Percentiles rank a stretch among this genome's conserved stretches.
Evolutionary conservation across 2,113 vertebrate genomes (phyloP).

Genomic region (Sebastes schlegelii): DNA sequence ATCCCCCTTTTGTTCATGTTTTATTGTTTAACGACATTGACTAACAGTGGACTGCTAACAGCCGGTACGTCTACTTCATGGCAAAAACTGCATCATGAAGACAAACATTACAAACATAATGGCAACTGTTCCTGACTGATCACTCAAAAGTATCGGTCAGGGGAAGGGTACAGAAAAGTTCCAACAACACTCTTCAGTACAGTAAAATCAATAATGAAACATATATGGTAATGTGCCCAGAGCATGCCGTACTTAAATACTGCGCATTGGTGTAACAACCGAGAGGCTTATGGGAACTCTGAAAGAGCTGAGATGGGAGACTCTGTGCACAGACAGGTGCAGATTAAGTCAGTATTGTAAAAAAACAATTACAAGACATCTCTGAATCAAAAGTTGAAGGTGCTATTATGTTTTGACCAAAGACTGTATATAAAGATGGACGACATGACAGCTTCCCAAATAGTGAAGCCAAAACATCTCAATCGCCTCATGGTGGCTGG

Average conservation of each 20-base stretch:
- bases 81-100: not conserved
- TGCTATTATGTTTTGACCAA: too few relatives aligned
- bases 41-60: not conserved
- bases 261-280: not conserved
- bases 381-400: not conserved
- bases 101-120: not conserved
- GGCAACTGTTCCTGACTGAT: not conserved
- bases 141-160: not conserved
- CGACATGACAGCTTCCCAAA: too few relatives aligned
- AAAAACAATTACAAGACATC: not conserved
- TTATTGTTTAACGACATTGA: constrained; percentile 28
- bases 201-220: not conserved
- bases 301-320: not conserved
- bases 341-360: not conserved
- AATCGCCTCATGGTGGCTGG: too few relatives aligned
- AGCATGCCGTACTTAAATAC: not conserved
- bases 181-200: not conserved
- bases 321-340: not conserved
- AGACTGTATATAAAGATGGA: too few relatives aligned
- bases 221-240: not conserved
- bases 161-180: not conserved
- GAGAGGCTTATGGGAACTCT: not conserved
- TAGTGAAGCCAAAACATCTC: too few relatives aligned
- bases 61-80: not conserved
- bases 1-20: not conserved